Percentiles rank a stretch among this genome's conserved stretches.
Evolutionary conservation across 1,140 invertebrate species (phyloP).

Genomic region (Philopotamus ludificatus): DNA sequence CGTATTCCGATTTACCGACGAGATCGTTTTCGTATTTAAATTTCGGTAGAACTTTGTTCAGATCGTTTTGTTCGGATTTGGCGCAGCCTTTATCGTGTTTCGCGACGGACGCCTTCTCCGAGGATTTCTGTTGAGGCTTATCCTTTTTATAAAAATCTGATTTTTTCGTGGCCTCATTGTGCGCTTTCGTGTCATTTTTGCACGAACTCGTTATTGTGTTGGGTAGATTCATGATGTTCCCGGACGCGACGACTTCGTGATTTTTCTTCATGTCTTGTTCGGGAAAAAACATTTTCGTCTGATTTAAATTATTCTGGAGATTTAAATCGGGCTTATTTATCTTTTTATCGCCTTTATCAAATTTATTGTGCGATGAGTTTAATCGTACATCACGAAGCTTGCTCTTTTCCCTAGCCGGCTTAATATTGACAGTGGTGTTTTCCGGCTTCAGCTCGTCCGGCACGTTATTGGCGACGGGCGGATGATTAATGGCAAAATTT

Average conservation of each 20-base stretch:
- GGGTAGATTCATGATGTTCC: constrained; percentile 51
- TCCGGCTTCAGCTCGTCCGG: constrained; percentile 49
- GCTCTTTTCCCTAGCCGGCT: constrained; percentile 50
- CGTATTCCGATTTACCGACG: constrained; percentile 55
- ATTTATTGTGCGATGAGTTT: constrained; percentile 54
- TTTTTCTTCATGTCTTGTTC: constrained; percentile 49
- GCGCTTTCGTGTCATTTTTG: constrained; percentile 49
- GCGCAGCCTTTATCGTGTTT: constrained; percentile 54
- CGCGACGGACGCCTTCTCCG: constrained; percentile 48
- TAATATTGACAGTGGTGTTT: constrained; percentile 43
- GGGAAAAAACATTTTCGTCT: constrained; percentile 55
- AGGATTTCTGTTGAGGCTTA: constrained; percentile 49
- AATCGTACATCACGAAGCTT: constrained; percentile 54
- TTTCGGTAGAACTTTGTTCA: constrained; percentile 57
- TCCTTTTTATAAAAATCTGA: constrained; percentile 58
- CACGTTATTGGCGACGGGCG: constrained; percentile 23
- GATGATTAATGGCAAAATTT: constrained; percentile 18
- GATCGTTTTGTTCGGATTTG: constrained; percentile 51
- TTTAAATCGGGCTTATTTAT: constrained; percentile 44
- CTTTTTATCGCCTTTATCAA: constrained; percentile 54
- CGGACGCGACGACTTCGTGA: constrained; percentile 51
- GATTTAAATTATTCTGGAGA: constrained; percentile 44
- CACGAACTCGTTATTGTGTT: constrained; percentile 44
- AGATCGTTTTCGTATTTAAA: constrained; percentile 58
- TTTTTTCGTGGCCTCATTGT: constrained; percentile 51